Evolutionary conservation across 2,797 vertebrate species (phyloP).

Genomic region (Otus scops): DNA sequence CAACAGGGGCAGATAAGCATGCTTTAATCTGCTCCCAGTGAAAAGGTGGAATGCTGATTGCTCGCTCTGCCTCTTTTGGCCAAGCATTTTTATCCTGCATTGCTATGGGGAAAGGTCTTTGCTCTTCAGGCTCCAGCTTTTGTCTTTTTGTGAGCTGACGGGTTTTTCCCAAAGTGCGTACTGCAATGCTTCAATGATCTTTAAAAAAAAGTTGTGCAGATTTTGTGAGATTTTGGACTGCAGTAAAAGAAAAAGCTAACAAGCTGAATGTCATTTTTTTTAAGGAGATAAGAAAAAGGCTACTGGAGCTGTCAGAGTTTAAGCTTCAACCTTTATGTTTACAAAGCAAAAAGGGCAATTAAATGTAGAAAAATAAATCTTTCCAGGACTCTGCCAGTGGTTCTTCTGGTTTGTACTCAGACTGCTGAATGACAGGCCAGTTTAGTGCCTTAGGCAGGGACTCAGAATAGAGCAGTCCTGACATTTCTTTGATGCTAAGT

Average conservation of each 20-base stretch:
- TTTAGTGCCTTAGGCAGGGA: conserved; percentile 17
- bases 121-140: conserved; percentile 16
- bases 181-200: conserved; percentile 47
- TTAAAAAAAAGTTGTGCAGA: conserved; percentile 1
- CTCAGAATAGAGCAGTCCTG: conserved; percentile 38
- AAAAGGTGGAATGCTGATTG: background rate
- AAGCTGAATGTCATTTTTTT: conserved; percentile 67
- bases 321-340: conserved; percentile 79
- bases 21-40: background rate
- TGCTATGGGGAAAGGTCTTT: conserved; percentile 1
- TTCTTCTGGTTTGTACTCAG: conserved; percentile 40
- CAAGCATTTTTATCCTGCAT: conserved; percentile 1
- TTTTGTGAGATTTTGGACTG: background rate
- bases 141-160: conserved; percentile 23
- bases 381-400: conserved; percentile 36
- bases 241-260: conserved; percentile 41
- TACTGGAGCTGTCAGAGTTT: conserved; percentile 70
- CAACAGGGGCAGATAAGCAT: background rate
- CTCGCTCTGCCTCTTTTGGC: background rate
- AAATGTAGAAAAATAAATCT: conserved; percentile 76
- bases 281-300: conserved; percentile 66
- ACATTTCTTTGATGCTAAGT: conserved; percentile 67
- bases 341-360: conserved; percentile 81
- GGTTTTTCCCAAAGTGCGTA: conserved; percentile 32
- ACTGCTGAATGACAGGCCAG: conserved; percentile 65